Evolutionary conservation across 1,140 invertebrate genomes (phyloP), one percentile per base, ranked within the genome.

Genomic region (Drosophila persimilis): DNA sequence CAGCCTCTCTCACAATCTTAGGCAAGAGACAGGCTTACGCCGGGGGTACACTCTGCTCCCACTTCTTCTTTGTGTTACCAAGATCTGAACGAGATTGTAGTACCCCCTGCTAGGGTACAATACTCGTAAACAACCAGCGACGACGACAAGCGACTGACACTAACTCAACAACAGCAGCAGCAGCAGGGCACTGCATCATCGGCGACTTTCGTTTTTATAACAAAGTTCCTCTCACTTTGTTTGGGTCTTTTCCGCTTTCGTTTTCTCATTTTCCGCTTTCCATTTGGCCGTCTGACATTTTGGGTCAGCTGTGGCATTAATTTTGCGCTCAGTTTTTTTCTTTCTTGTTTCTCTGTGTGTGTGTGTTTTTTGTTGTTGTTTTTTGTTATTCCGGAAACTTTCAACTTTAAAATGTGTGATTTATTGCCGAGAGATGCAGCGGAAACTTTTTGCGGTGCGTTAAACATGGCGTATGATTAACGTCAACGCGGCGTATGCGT

Each of bases 381-480:
- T 8, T 31, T 8, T 8, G 0, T 31, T 31, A 20, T 52, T 39
- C 15, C 26, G 13, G 20, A 20, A 73, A 57, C 54, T 69, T 73
- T 63, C 67, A 59, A 70, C 60, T 78, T 77, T 71, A 76, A 76
- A 84, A 84, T 77, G 58, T 70, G 72, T 86, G 83, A 86, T 86
- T 86, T 86, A 86, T 86, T 65, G 81, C 81, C 47, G 44, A 39
- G 35, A 56, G 57, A 45, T 80, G 80, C 64, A 59, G 48, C 26
- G 41, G 59, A 61, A 81, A 66, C 45, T 81, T 83, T 80, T 71
- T 77, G 55, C n/a, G 64, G 71, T 55, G 62, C 75, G 75, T 83
- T 83, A 47, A 85, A 85, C 80, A 85, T 88, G 83, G 81, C 83
- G 83, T 88, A 88, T 88, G 83, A 88, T 88, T 88, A 88, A 88